These are phyloP conservation scores for Acropora tenuis DNA, from an alignment of 64 coral and sea anemone species.

Conservation along the genomic window DNA sequence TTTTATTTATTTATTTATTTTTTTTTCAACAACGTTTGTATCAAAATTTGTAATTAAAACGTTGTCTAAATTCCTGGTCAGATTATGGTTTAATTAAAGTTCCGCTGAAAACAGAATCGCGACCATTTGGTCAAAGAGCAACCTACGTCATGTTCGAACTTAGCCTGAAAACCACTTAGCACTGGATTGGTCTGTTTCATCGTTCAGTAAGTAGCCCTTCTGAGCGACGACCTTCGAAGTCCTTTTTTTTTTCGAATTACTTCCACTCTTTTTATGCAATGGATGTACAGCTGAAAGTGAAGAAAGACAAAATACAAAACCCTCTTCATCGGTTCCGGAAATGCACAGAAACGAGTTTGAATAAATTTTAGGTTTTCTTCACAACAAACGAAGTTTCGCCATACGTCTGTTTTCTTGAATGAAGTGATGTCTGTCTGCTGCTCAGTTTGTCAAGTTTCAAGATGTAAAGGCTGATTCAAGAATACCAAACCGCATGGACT, in stretches of 20 bases:
- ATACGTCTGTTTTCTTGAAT: neutral
- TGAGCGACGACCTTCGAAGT: too few species aligned
- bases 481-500: too few species aligned
- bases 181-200: neutral
- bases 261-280: neutral
- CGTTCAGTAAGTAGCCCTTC: neutral
- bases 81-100: neutral
- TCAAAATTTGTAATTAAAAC: neutral
- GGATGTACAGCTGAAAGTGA: constrained; percentile 34
- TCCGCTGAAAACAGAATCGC: too few species aligned
- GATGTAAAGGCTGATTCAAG: too few species aligned
- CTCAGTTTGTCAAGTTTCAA: neutral
- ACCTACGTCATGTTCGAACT: too few species aligned
- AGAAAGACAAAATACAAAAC: constrained; percentile 2
- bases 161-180: neutral
- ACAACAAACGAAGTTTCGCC: neutral
- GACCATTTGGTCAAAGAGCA: too few species aligned
- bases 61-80: neutral
- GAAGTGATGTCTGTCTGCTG: neutral
- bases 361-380: neutral
- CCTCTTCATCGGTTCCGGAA: constrained; percentile 30
- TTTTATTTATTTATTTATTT: too few species aligned
- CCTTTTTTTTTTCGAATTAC: neutral
- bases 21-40: neutral
- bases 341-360: constrained; percentile 2